These are phyloP conservation scores for Nannoperca australis DNA, from an alignment of 2,797 vertebrate species.

Conservation along the genomic window DNA sequence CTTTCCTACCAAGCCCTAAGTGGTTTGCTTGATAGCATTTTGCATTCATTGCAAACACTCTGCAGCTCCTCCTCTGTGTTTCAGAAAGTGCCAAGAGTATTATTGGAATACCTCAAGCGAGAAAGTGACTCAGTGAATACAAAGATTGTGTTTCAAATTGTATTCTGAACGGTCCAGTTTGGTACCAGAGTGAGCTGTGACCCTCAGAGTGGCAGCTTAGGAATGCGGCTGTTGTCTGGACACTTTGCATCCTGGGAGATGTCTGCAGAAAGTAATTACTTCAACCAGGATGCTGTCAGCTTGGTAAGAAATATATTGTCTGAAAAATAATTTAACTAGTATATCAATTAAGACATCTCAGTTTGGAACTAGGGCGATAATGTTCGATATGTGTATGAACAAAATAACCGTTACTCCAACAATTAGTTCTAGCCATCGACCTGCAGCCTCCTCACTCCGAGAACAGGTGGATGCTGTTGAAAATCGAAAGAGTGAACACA, in stretches of 20 bases:
- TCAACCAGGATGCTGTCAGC: constrained; percentile 66
- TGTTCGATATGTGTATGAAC: constrained; percentile 11
- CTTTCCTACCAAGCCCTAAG: constrained; percentile 26
- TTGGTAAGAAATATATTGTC: constrained; percentile 53
- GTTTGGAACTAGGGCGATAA: constrained; percentile 4
- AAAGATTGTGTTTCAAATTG: constrained; percentile 42
- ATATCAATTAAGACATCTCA: constrained; percentile 39
- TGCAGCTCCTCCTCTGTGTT: constrained; percentile 25
- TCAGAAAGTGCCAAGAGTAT: constrained; percentile 6
- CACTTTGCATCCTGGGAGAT: constrained; percentile 70
- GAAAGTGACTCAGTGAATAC: constrained; percentile 26
- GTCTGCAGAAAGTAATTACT: constrained; percentile 79
- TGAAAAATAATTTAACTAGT: constrained; percentile 13
- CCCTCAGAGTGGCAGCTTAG: constrained; percentile 55
- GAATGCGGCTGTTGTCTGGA: constrained; percentile 66
- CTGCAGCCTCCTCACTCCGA: constrained; percentile 15
- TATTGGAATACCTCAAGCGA: neutral
- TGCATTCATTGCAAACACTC: constrained; percentile 16
- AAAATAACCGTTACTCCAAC: constrained; percentile 16
- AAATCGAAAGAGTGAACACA: constrained; percentile 46
- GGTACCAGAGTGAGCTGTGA: constrained; percentile 57
- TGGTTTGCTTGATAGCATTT: constrained; percentile 30
- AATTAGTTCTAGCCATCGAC: constrained; percentile 20
- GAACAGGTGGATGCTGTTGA: constrained; percentile 74
- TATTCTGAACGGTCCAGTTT: constrained; percentile 46